These are phyloP conservation scores for Astreopora myriophthalma DNA, from an alignment of 64 coral and sea anemone species.

Conservation along the genomic window DNA sequence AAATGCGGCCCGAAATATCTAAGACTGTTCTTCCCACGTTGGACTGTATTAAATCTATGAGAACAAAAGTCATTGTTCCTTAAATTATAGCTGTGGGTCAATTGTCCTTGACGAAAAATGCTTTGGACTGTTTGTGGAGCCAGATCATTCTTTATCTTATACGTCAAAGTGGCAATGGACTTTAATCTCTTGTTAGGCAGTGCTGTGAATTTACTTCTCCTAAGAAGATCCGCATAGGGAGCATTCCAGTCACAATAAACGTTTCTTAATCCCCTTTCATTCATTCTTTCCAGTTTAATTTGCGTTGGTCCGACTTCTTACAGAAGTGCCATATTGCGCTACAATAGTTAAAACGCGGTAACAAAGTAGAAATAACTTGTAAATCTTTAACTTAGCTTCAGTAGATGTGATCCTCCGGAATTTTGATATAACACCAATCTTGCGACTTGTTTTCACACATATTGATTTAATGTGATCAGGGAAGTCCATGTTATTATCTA, in stretches of 20 bases:
- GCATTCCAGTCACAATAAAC: conserved; percentile 71
- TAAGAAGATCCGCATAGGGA: conserved; percentile 58
- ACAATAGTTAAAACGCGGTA: conserved; percentile 30
- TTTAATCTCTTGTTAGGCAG: conserved; percentile 57
- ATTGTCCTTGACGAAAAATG: conserved; percentile 21
- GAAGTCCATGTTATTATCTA: too few relatives aligned
- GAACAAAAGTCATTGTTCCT: conserved; percentile 52
- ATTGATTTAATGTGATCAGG: too few relatives aligned
- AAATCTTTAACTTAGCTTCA: conserved; percentile 58
- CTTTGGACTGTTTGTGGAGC: conserved; percentile 23
- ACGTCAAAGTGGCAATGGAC: conserved; percentile 67
- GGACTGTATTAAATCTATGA: conserved; percentile 23
- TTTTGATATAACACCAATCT: conserved; percentile 47
- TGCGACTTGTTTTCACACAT: conserved; percentile 51
- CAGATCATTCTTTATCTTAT: conserved; percentile 61
- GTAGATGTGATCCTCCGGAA: conserved; percentile 40
- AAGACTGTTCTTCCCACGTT: conserved; percentile 22
- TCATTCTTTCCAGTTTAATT: conserved; percentile 66
- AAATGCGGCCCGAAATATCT: conserved; percentile 62
- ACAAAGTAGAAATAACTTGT: conserved; percentile 43
- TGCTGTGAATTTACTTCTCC: conserved; percentile 26
- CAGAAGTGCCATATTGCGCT: conserved; percentile 68
- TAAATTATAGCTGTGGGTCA: conserved; percentile 30
- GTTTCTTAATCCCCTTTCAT: conserved; percentile 50
- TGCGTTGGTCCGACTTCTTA: conserved; percentile 30